phyloP scores from a whole-genome alignment of 2,888 invertebrate species.

The Homarus gammarus region DNA sequence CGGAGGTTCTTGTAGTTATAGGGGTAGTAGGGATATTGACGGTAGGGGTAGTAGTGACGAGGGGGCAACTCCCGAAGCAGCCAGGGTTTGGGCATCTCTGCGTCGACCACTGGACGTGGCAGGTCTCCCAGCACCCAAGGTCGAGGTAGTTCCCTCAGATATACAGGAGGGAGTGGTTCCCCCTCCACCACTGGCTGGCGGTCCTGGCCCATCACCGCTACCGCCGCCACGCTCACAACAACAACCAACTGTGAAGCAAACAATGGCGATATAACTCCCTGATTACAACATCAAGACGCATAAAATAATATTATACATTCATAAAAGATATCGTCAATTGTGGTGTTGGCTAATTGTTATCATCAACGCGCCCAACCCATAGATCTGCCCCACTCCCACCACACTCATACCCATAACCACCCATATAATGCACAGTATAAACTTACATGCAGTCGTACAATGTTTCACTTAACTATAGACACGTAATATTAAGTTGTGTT shows the following conservation, averaged over 20 bases:
- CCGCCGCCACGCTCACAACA: background rate
- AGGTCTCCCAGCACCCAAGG: constrained; percentile 37
- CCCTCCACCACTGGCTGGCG: constrained; percentile 5
- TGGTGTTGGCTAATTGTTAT: too few species aligned
- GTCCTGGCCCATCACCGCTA: background rate
- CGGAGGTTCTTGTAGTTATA: constrained; percentile 9
- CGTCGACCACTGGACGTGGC: background rate
- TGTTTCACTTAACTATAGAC: too few species aligned
- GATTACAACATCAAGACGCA: too few species aligned
- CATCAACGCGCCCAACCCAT: too few species aligned
- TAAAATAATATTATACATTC: too few species aligned
- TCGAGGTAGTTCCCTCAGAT: constrained; percentile 26
- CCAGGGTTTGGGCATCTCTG: background rate
- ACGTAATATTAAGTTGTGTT: too few species aligned
- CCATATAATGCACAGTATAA: too few species aligned
- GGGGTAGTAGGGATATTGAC: constrained; percentile 8
- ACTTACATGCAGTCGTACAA: too few species aligned
- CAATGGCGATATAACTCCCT: background rate
- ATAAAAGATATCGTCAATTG: too few species aligned
- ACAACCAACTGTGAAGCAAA: background rate
- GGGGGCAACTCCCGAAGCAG: background rate
- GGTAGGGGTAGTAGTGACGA: background rate
- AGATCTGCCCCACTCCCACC: too few species aligned
- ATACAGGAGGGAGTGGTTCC: background rate
- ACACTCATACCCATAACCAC: too few species aligned